Percentiles rank a stretch among this genome's conserved stretches.
Evolutionary conservation across 2,797 vertebrate genomes (phyloP).

Genomic region (Psittacula echo): DNA sequence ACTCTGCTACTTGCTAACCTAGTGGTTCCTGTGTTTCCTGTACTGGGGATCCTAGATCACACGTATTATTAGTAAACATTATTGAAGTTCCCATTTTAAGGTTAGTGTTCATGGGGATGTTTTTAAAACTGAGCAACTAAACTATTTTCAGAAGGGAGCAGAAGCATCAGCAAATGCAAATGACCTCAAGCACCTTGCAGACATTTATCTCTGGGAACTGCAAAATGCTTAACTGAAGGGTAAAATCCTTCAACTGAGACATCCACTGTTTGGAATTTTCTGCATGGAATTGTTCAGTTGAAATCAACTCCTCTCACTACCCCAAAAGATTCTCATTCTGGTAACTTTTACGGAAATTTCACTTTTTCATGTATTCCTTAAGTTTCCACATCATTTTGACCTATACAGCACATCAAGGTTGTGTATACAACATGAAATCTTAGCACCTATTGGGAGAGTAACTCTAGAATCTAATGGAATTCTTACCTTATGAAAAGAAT

Average conservation of each 20-base stretch:
- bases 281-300: not conserved
- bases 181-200: not conserved
- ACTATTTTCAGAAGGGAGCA: not conserved
- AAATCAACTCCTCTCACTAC: slow-evolving; percentile 21
- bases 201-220: not conserved
- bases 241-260: not conserved
- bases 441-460: not conserved
- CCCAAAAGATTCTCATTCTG: not conserved
- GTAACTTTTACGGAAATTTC: not conserved
- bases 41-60: not conserved
- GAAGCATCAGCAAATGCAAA: not conserved
- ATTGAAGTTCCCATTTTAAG: not conserved
- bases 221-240: not conserved
- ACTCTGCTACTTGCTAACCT: not conserved
- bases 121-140: not conserved
- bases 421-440: not conserved
- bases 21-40: not conserved
- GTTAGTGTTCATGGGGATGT: not conserved
- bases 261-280: not conserved
- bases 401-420: not conserved
- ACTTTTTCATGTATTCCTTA: not conserved
- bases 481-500: slow-evolving; percentile 90
- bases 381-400: not conserved
- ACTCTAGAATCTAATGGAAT: not conserved
- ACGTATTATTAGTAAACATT: not conserved